These are phyloP conservation scores for Calliopum simillimum DNA, from an alignment of 2,888 invertebrate genomes.

Conservation along the genomic window DNA sequence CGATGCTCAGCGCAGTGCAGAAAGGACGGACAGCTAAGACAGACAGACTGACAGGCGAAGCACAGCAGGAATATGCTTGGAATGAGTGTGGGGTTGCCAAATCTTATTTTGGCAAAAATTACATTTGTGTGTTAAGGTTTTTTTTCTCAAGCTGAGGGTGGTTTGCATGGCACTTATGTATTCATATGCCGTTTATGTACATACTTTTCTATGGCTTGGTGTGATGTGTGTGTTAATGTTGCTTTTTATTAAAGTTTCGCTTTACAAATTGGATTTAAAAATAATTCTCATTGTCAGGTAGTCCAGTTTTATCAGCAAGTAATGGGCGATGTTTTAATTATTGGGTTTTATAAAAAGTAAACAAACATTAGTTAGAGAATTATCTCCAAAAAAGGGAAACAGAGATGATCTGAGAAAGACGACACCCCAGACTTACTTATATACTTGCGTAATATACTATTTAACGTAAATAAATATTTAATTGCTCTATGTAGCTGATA, in stretches of 20 bases:
- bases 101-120: constrained; percentile 31
- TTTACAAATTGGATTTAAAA: constrained; percentile 6
- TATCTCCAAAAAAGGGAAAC: neutral
- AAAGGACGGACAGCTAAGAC: neutral
- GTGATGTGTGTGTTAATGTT: neutral
- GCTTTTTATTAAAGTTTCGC: neutral
- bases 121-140: constrained; percentile 18
- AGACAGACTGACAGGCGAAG: neutral
- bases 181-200: too few relatives aligned
- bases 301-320: constrained; percentile 7
- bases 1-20: neutral
- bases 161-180: too few relatives aligned
- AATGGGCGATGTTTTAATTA: constrained; percentile 25
- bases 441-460: too few relatives aligned
- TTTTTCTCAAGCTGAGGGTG: neutral
- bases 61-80: neutral
- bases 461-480: too few relatives aligned
- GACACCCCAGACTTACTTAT: too few relatives aligned
- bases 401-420: too few relatives aligned
- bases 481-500: too few relatives aligned
- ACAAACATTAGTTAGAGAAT: too few relatives aligned
- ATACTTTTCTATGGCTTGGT: neutral
- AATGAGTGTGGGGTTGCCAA: constrained; percentile 30
- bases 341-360: neutral
- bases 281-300: neutral